Conservation (phyloP, 2,797 vertebrate genomes). For the Xiphorhynchus erythropygius region DNA sequence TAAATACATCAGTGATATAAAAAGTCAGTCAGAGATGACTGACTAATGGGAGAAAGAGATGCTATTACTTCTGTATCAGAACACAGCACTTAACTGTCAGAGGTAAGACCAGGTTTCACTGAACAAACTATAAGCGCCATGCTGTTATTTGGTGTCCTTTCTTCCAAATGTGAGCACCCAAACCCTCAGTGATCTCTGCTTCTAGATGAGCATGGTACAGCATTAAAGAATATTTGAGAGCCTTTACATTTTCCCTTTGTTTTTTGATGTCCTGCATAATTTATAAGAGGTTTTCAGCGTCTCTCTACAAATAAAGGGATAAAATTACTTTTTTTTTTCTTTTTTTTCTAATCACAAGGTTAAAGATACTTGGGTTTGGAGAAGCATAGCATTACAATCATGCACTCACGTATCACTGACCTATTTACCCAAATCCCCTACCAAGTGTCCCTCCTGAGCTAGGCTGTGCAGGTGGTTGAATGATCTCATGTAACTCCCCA, state of each 20-base stretch:
- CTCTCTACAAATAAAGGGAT: not conserved
- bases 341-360: not conserved
- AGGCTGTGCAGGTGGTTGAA: not conserved
- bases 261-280: not conserved
- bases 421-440: not conserved
- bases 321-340: not conserved
- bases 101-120: not conserved
- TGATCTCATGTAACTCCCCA: fast-evolving
- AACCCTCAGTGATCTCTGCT: not conserved
- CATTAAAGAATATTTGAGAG: not conserved
- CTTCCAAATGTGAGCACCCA: not conserved
- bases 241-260: not conserved
- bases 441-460: not conserved
- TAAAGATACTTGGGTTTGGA: not conserved
- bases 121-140: not conserved
- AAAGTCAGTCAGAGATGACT: not conserved
- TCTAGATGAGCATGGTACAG: not conserved
- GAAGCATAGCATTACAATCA: not conserved
- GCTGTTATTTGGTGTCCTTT: not conserved
- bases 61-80: not conserved
- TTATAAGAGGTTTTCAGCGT: not conserved
- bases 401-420: not conserved
- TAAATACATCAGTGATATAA: not conserved
- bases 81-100: not conserved
- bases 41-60: not conserved